These are phyloP conservation scores for Brachycybe producta DNA, from an alignment of 2,888 invertebrate genomes.

Conservation along the genomic window DNA sequence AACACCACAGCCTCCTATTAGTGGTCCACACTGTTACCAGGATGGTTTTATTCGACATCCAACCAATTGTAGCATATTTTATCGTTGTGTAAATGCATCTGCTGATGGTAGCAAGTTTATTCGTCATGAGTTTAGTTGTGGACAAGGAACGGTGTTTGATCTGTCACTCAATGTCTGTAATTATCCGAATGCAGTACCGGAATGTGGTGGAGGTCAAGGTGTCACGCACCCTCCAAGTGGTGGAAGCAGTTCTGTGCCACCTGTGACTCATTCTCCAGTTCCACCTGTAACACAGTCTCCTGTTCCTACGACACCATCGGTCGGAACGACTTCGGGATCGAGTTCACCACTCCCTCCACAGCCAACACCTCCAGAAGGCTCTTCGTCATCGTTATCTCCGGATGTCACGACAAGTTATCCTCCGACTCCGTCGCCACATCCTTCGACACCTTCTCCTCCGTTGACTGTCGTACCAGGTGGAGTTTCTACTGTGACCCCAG, in stretches of 20 bases:
- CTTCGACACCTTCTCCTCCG: not conserved
- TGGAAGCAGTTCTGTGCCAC: not conserved
- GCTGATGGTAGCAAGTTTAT: slow-evolving; percentile 1
- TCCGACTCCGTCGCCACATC: not conserved
- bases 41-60: slow-evolving; percentile 13
- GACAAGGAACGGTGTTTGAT: slow-evolving; percentile 13
- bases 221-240: not conserved
- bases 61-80: slow-evolving; percentile 13
- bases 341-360: too few relatives aligned
- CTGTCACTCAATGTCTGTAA: slow-evolving; percentile 11
- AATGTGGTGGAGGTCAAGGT: slow-evolving; percentile 1
- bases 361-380: too few relatives aligned
- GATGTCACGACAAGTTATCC: too few relatives aligned
- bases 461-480: not conserved
- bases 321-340: too few relatives aligned
- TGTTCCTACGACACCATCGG: not conserved
- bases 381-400: too few relatives aligned
- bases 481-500: not conserved
- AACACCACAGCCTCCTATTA: slow-evolving; percentile 4
- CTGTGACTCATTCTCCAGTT: not conserved
- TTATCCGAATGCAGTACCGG: slow-evolving; percentile 7
- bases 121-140: slow-evolving; percentile 14
- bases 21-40: slow-evolving; percentile 6
- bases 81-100: slow-evolving; percentile 13
- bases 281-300: not conserved